phyloP scores from a whole-genome alignment of 2,113 vertebrate species.

The Reinhardtius hippoglossoides region DNA sequence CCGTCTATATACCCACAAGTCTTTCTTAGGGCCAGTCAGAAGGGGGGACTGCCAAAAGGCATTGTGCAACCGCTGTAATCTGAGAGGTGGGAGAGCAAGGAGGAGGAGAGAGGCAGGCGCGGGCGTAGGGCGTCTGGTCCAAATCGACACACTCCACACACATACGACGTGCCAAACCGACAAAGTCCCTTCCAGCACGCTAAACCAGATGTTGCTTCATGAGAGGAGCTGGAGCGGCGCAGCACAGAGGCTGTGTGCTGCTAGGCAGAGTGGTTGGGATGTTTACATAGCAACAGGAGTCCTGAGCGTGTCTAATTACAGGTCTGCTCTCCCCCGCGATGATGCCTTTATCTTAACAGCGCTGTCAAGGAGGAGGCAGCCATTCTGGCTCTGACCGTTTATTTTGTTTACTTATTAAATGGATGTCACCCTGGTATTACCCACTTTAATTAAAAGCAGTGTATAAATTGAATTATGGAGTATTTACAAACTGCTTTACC shows the following conservation, averaged over 20 bases:
- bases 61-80: conserved; percentile 80
- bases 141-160: conserved; percentile 77
- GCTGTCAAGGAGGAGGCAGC: neutral
- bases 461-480: conserved; percentile 7
- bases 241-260: conserved; percentile 56
- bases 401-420: neutral
- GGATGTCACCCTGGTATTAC: conserved; percentile 16
- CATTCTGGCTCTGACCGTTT: neutral
- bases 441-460: conserved; percentile 46
- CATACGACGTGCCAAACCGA: conserved; percentile 69
- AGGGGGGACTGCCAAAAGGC: conserved; percentile 58
- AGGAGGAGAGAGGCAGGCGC: conserved; percentile 51
- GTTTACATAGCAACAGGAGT: conserved; percentile 83
- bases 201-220: conserved; percentile 80
- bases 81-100: conserved; percentile 60
- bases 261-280: conserved; percentile 67
- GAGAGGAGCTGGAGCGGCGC: conserved; percentile 44
- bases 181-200: conserved; percentile 67
- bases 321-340: conserved; percentile 61
- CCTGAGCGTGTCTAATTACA: conserved; percentile 76
- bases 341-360: conserved; percentile 65
- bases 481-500: conserved; percentile 9
- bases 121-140: conserved; percentile 65
- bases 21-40: conserved; percentile 52
- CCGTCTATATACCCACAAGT: conserved; percentile 50